Base-by-base conservation (phyloP, 2,888 invertebrate genomes). In the Camponotus fellah region DNA sequence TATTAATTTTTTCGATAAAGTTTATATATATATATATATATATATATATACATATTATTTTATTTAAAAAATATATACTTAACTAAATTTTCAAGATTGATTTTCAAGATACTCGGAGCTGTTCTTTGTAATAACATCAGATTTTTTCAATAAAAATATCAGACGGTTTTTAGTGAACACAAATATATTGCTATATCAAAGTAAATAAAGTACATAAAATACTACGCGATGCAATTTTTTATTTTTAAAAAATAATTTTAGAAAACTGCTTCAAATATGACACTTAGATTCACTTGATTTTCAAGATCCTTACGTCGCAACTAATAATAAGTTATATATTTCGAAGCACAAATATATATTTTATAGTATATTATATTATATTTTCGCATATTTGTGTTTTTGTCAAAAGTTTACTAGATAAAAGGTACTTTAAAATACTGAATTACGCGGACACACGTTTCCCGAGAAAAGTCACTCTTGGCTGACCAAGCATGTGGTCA, bases 401-500 rank as follows among this genome's bases (percentile, higher is more conserved):
- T 8, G 12, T 64, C n/a, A 34, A 75, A 46, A 75, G 46, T n/a
- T 75, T 64, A 21, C n/a, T 60, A 49, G 2, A 6, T n/a, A 49
- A 49, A 49, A 17, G 8, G 12, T n/a, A 26, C 49, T 53, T 56
- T 9, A 56, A 46, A 12, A 5, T 32, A 60, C 34, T 66, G 37
- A 56, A 69, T 77, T 77, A 77, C 56, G 32, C 40, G n/a, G 6
- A 21, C 10, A 56, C 9, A 17, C n/a, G 43, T 12, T 68, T 53
- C 2, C 4, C 12, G 53, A 68, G 77, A 77, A 40, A 77, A 32
- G 69, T 69, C 56, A 26, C 56, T 21, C 77, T 53, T 40, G 56
- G 14, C 77, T 77, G 71, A 77, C 77, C 77, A 77, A 69, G 77
- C 71, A 56, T 69, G 26, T 40, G 77, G 56, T 56, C 9, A 66